Evolutionary conservation across 2,797 vertebrate species (phyloP).

Genomic region (Momotus momota): DNA sequence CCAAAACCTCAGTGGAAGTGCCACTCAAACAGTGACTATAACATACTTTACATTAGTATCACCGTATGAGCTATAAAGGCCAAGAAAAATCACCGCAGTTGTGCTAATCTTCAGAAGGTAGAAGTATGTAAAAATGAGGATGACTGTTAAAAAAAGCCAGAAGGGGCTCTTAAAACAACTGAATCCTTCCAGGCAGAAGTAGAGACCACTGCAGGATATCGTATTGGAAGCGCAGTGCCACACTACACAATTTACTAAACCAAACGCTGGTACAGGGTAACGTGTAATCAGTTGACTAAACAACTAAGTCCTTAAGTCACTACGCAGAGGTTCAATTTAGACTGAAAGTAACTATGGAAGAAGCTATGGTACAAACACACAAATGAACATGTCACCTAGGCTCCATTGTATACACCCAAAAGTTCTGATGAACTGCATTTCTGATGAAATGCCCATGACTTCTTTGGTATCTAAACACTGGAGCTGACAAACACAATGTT

Average conservation of each 20-base stretch:
- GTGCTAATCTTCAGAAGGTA: background rate
- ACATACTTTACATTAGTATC: background rate
- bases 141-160: background rate
- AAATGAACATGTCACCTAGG: background rate
- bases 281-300: background rate
- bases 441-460: background rate
- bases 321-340: background rate
- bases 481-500: background rate
- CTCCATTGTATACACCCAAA: background rate
- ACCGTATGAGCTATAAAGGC: background rate
- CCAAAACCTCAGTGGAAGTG: background rate
- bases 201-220: background rate
- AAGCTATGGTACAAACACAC: background rate
- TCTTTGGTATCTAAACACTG: background rate
- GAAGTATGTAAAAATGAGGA: background rate
- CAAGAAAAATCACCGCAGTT: background rate
- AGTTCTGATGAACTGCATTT: background rate
- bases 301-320: background rate
- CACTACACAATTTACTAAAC: background rate
- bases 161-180: background rate
- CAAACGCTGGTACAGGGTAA: background rate
- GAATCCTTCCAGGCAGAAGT: background rate
- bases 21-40: background rate
- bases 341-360: background rate
- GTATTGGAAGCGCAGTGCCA: fast-evolving